These are phyloP conservation scores for Pseudanteris insignis DNA, from an alignment of 2,888 invertebrate species.

Conservation along the genomic window DNA sequence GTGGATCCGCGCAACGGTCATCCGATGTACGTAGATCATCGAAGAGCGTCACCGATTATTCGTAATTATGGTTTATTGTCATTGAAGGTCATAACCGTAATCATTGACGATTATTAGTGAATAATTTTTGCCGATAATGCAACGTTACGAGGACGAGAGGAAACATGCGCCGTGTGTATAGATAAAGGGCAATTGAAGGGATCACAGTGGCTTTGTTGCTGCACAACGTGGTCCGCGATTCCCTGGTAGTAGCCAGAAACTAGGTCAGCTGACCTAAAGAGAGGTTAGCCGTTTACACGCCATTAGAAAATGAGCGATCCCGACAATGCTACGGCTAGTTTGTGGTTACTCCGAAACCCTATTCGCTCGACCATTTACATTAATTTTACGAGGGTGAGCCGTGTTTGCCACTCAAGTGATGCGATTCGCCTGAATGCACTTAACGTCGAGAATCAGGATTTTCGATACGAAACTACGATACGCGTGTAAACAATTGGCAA, in stretches of 20 bases:
- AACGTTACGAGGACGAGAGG: slow-evolving; percentile 6
- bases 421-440: slow-evolving; percentile 21
- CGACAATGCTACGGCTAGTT: slow-evolving; percentile 39
- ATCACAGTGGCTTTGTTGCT: slow-evolving; percentile 16
- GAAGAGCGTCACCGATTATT: slow-evolving; percentile 6
- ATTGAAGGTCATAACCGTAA: slow-evolving; percentile 14
- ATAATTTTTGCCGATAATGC: slow-evolving; percentile 16
- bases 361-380: slow-evolving; percentile 39
- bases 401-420: slow-evolving; percentile 20
- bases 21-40: too few species aligned
- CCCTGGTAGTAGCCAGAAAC: slow-evolving; percentile 22
- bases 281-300: slow-evolving; percentile 42
- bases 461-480: slow-evolving; percentile 22
- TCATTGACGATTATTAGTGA: slow-evolving; percentile 11
- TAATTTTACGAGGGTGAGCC: slow-evolving; percentile 33
- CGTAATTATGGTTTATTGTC: slow-evolving; percentile 2
- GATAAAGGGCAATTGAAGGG: slow-evolving; percentile 15
- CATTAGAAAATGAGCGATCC: slow-evolving; percentile 43
- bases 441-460: slow-evolving; percentile 19
- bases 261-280: slow-evolving; percentile 40
- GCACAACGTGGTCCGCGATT: slow-evolving; percentile 7
- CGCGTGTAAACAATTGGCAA: slow-evolving; percentile 23
- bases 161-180: slow-evolving; percentile 9
- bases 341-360: slow-evolving; percentile 37
- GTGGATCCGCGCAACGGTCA: too few species aligned